Evolutionary conservation across 1,140 invertebrate genomes (phyloP).

Genomic region (Ceratina calcarata): DNA sequence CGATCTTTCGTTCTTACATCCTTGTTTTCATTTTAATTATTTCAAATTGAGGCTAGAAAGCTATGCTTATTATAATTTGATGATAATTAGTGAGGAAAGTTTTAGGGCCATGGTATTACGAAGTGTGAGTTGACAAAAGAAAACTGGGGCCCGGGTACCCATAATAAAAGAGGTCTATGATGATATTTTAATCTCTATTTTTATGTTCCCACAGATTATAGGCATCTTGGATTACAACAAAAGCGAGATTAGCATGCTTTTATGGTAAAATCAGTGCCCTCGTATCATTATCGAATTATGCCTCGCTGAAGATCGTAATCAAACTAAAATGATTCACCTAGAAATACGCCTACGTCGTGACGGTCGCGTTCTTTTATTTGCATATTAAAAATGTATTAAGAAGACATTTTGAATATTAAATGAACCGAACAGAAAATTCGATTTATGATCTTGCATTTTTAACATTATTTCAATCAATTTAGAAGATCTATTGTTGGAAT

Average conservation of each 20-base stretch:
- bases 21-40: background rate
- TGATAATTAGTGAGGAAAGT: conserved; percentile 9
- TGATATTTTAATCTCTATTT: conserved; percentile 78
- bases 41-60: background rate
- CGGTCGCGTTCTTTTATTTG: conserved; percentile 50
- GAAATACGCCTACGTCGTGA: conserved; percentile 66
- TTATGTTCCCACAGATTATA: conserved; percentile 74
- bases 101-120: conserved; percentile 8
- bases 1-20: background rate
- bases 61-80: background rate
- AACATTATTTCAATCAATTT: conserved; percentile 18
- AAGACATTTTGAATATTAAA: conserved; percentile 28
- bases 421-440: background rate
- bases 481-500: background rate
- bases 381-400: conserved; percentile 8
- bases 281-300: conserved; percentile 80
- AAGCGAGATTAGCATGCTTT: conserved; percentile 79
- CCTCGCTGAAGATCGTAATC: conserved; percentile 76
- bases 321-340: conserved; percentile 69
- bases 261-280: conserved; percentile 73
- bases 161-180: conserved; percentile 59
- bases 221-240: conserved; percentile 74
- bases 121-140: conserved; percentile 60
- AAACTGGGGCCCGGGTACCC: conserved; percentile 21
- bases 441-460: background rate